Percentiles rank a stretch among this genome's conserved stretches.
These are phyloP conservation scores for Caranx melampygus DNA, from an alignment of 2,113 vertebrate species.

Conservation along the genomic window DNA sequence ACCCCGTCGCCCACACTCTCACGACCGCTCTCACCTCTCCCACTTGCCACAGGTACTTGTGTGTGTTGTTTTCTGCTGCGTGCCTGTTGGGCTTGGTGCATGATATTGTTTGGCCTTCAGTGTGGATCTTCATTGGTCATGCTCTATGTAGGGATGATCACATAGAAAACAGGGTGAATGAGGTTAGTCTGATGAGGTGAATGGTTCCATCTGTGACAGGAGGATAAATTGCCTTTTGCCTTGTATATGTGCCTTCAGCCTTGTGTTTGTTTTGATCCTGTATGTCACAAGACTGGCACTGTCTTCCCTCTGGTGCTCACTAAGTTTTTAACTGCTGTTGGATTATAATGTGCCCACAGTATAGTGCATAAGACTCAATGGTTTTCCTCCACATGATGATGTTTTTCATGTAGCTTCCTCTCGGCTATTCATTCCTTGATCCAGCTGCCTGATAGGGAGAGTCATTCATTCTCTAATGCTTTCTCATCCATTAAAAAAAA, in stretches of 20 bases:
- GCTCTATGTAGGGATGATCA: slow-evolving; percentile 1
- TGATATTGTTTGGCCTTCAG: not conserved
- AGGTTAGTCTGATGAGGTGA: not conserved
- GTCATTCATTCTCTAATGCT: not conserved
- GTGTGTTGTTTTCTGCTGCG: not conserved
- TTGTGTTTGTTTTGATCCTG: slow-evolving; percentile 18
- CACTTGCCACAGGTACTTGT: slow-evolving; percentile 88
- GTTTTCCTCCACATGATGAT: not conserved
- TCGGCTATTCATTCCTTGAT: slow-evolving; percentile 5
- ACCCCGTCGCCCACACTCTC: slow-evolving; percentile 93
- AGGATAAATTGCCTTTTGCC: not conserved
- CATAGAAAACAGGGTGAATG: not conserved
- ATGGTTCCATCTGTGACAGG: not conserved
- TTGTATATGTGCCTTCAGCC: not conserved
- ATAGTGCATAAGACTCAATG: not conserved
- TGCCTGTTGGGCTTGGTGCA: slow-evolving; percentile 6
- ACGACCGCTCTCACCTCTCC: slow-evolving; percentile 92
- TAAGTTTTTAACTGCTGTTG: not conserved
- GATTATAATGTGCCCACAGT: not conserved
- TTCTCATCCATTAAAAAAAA: not conserved
- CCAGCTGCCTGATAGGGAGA: not conserved
- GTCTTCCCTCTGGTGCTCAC: slow-evolving; percentile 12
- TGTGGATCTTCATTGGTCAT: not conserved
- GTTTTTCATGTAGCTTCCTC: slow-evolving; percentile 13
- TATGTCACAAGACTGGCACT: slow-evolving; percentile 42